Percentiles rank a stretch among this genome's conserved stretches.
Conservation (phyloP, 2,888 invertebrate genomes). For the Anthrax anthrax region DNA sequence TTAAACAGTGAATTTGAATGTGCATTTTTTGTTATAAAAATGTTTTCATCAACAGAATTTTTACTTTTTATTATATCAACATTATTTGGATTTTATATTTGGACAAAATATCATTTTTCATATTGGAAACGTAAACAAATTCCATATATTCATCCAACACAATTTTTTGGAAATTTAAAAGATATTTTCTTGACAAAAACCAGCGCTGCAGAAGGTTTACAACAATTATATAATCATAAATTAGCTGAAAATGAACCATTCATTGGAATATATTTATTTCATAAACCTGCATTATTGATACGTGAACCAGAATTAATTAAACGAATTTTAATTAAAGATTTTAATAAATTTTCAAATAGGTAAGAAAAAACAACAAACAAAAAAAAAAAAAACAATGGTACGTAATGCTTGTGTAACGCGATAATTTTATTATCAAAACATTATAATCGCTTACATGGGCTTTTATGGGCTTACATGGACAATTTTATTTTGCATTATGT, state of each 20-base stretch:
- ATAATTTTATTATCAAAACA: too few species aligned
- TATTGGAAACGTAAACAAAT: constrained; percentile 29
- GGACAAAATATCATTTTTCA: not conserved
- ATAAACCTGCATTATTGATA: constrained; percentile 33
- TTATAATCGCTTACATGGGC: too few species aligned
- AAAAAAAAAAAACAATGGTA: constrained; percentile 5
- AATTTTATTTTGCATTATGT: too few species aligned
- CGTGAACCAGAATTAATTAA: constrained; percentile 36
- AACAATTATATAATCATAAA: constrained; percentile 27
- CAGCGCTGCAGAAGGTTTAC: constrained; percentile 25
- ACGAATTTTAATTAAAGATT: constrained; percentile 35
- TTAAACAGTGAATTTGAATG: too few species aligned
- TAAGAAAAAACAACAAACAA: not conserved
- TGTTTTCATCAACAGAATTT: not conserved
- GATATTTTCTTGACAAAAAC: constrained; percentile 22
- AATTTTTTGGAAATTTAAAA: constrained; percentile 33
- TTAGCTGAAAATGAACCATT: constrained; percentile 21
- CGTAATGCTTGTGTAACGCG: too few species aligned
- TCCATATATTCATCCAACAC: constrained; percentile 25
- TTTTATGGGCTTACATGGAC: too few species aligned
- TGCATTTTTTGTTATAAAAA: not conserved
- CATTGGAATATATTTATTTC: constrained; percentile 31
- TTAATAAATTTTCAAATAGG: constrained; percentile 32
- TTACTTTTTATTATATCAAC: not conserved
- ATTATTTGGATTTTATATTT: not conserved